These are phyloP conservation scores for Pygoscelis adeliae DNA, from an alignment of 2,113 vertebrate genomes.

Conservation along the genomic window DNA sequence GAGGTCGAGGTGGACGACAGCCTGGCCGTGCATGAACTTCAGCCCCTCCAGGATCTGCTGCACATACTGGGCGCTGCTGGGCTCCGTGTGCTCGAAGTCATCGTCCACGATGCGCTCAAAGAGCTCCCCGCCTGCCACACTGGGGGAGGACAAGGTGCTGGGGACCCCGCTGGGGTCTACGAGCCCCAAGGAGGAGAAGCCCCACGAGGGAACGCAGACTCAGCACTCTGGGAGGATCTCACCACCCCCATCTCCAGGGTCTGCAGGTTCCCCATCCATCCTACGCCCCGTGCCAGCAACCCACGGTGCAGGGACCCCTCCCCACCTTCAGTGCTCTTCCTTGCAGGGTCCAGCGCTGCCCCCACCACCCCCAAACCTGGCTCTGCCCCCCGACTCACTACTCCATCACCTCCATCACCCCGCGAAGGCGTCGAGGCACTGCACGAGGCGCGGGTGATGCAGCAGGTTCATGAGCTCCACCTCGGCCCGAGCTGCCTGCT, in stretches of 20 bases:
- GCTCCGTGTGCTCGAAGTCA: conserved; percentile 86
- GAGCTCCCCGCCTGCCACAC: conserved; percentile 86
- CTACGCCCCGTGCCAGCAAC: neutral
- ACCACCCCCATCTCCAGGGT: neutral
- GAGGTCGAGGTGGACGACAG: conserved; percentile 84
- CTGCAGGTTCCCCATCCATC: neutral
- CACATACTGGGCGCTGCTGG: conserved; percentile 82
- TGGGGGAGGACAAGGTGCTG: conserved; percentile 3
- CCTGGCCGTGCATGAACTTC: conserved; percentile 82
- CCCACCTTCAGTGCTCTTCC: neutral
- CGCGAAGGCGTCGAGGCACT: conserved; percentile 83
- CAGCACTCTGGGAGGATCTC: accelerated
- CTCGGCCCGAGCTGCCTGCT: conserved; percentile 71
- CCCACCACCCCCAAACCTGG: neutral
- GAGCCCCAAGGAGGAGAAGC: neutral
- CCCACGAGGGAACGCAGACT: neutral
- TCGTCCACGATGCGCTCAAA: conserved; percentile 86
- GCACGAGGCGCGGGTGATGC: conserved; percentile 83
- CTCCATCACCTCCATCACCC: conserved; percentile 87
- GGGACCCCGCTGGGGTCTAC: neutral
- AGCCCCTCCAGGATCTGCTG: conserved; percentile 87
- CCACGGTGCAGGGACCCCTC: neutral
- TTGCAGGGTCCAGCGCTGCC: neutral
- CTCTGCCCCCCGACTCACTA: conserved; percentile 75
- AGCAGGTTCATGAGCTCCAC: conserved; percentile 86